Base-by-base conservation (phyloP, 2,113 vertebrate genomes). In the Aphyosemion australe region DNA sequence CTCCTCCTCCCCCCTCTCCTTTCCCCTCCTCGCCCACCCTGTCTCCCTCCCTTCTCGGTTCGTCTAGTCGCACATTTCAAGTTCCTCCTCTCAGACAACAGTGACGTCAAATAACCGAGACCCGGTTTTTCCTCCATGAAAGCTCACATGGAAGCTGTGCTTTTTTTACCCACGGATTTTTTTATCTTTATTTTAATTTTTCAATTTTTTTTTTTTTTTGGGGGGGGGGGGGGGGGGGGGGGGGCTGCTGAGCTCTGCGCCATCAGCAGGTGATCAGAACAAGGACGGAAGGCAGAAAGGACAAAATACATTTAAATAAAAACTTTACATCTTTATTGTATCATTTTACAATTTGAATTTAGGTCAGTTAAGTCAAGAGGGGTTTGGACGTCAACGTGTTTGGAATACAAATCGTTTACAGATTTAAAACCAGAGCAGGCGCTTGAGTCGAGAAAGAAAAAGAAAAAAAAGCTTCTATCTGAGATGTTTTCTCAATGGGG, bases 101-200 rank as follows among this genome's bases (percentile, higher is more conserved):
- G 81, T 93, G 89, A 93, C 91, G 92, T 93, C 87, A 90, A 87
- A 90, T 77, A 84, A 87, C 82, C 21, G 78, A 82, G 83, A 88
- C 89, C 81, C 63, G 71, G 69, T 59, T 81, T 62, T 18, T 47
- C 16, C 16, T 70, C 78, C 65, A 65, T 10, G 26, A 76, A 74
- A 50, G 68, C 67, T 56, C 53, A 53, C 73, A 50, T 42, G 61
- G 66, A 71, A 73, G 65, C 41, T 56, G 72, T 65, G 45, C 56
- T 26, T 53, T 50, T 39, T 61, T 77, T 47, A 79, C 55, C 37
- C 71, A 59, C 14, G 61, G 52, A 56, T 67, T 42, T 8, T 50
- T 26, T 26, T 26, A 26, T n/a, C n/a, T n/a, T n/a, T n/a, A n/a
- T n/a, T n/a, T n/a, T n/a, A n/a, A n/a, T n/a, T n/a, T n/a, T n/a